Base-by-base conservation (phyloP, 1,140 invertebrate genomes). In the Ganaspis sp. region DNA sequence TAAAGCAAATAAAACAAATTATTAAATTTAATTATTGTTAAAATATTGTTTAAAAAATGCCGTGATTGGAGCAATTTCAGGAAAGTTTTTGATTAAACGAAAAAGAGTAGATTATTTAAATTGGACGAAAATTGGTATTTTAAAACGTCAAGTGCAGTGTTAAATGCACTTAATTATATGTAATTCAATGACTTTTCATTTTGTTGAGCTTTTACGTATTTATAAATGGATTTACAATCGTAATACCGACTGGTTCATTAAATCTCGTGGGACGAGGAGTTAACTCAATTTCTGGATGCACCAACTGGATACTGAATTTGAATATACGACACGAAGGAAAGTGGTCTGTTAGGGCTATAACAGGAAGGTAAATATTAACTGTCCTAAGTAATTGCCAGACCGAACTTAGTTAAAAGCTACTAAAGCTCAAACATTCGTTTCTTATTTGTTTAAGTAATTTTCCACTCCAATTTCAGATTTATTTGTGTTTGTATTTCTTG, bases 331-430 rank as follows among this genome's bases (percentile, higher is more conserved):
- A 64, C 58, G 58, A 64, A 15, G 58, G 12, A 64, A 64, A 64
- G 23, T 64, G 58, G 58, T 64, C 58, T 29, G 58, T 64, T 64
- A 64, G 58, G 58, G 58, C 58, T 64, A 64, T 64, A 64, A 64
- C 58, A n/a, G 23, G 26, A 64, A 64, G 26, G 23, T n/a, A 64
- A 64, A 64, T 64, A 64, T 64, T 64, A 64, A 64, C 58, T 64
- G 58, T 64, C 58, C 58, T 64, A 64, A 64, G 58, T 64, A 26
- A 64, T 29, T 29, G 21, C 23, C 23, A 64, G 58, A 29, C 23
- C 23, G 29, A 29, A 64, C 58, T 64, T 64, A 29, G 12, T 9
- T 64, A 64, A 29, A 64, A 64, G 58, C 58, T 64, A 26, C 23
- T 29, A 64, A 34, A 64, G 12, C 26, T 29, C 58, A 64, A 64